A percentile compares a stretch with the other conserved stretches of the same genome.
Conservation (phyloP, 2,888 invertebrate species). For the Dromius quadrimaculatus region DNA sequence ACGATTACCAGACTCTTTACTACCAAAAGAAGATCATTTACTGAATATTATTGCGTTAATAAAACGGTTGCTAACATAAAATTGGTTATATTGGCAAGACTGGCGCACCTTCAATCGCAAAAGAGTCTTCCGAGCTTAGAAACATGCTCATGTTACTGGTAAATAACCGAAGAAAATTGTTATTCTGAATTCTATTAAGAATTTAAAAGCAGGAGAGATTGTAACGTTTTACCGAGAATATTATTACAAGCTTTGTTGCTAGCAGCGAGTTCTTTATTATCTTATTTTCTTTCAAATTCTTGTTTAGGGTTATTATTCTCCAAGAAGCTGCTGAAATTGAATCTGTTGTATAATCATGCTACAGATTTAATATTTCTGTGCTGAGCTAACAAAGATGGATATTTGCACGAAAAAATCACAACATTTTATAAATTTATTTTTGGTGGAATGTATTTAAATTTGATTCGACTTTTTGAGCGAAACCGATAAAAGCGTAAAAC, state of each 20-base stretch:
- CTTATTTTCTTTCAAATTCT: constrained; percentile 16
- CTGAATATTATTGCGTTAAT: constrained; percentile 43
- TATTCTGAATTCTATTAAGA: constrained; percentile 26
- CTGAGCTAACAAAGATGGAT: too few relatives aligned
- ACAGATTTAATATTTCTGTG: too few relatives aligned
- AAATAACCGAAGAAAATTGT: constrained; percentile 15
- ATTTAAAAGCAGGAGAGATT: constrained; percentile 24
- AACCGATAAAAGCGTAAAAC: too few relatives aligned
- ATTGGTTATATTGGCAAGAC: constrained; percentile 24
- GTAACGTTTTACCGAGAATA: constrained; percentile 18
- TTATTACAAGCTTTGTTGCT: constrained; percentile 25
- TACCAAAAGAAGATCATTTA: constrained; percentile 22
- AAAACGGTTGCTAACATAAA: constrained; percentile 38
- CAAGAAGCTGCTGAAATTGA: constrained; percentile 8
- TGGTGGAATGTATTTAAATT: too few relatives aligned
- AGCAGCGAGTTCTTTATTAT: neutral
- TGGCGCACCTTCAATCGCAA: constrained; percentile 13
- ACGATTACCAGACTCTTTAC: neutral
- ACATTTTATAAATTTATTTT: too few relatives aligned
- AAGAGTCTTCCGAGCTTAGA: constrained; percentile 11
- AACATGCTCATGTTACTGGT: constrained; percentile 2
- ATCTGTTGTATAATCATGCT: too few relatives aligned
- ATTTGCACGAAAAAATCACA: too few relatives aligned
- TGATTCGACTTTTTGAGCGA: too few relatives aligned
- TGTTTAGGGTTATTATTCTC: constrained; percentile 17